These are phyloP conservation scores for Tricholauxania praeusta DNA, from an alignment of 2,888 invertebrate genomes.

Conservation along the genomic window DNA sequence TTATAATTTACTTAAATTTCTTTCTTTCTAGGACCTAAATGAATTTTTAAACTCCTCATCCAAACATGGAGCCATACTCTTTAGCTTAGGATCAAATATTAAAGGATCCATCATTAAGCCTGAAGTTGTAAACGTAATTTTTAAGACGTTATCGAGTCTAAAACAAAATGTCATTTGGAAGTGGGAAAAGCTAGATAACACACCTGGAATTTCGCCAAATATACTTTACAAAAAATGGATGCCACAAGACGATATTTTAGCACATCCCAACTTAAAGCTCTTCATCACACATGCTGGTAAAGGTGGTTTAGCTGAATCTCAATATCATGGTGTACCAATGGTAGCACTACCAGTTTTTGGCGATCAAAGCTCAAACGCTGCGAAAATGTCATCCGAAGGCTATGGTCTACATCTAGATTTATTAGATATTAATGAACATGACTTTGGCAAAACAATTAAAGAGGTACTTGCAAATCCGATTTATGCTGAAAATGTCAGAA, in stretches of 20 bases:
- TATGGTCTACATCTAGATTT: conserved; percentile 57
- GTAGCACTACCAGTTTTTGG: conserved; percentile 63
- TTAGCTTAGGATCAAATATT: conserved; percentile 68
- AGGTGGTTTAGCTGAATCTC: conserved; percentile 74
- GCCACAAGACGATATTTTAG: conserved; percentile 77
- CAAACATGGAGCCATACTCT: conserved; percentile 68
- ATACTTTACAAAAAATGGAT: conserved; percentile 73
- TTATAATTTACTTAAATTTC: neutral
- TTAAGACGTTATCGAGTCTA: conserved; percentile 71
- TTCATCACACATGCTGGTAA: conserved; percentile 78
- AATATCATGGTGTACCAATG: conserved; percentile 72
- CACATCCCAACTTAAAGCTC: conserved; percentile 72
- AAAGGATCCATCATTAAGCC: conserved; percentile 66
- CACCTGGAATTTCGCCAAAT: conserved; percentile 67
- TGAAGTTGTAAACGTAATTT: conserved; percentile 70
- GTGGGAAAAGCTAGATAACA: conserved; percentile 72
- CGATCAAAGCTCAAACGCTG: conserved; percentile 61
- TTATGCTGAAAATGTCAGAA: conserved; percentile 61
- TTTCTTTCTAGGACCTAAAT: conserved; percentile 57
- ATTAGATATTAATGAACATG: conserved; percentile 47
- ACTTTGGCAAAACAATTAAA: conserved; percentile 48
- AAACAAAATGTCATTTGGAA: conserved; percentile 79
- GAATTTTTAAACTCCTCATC: conserved; percentile 61
- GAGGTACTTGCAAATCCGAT: conserved; percentile 58
- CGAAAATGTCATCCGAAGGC: conserved; percentile 51